Evolutionary conservation across 2,888 invertebrate species (phyloP).

Genomic region (Coleophora flavipennella): DNA sequence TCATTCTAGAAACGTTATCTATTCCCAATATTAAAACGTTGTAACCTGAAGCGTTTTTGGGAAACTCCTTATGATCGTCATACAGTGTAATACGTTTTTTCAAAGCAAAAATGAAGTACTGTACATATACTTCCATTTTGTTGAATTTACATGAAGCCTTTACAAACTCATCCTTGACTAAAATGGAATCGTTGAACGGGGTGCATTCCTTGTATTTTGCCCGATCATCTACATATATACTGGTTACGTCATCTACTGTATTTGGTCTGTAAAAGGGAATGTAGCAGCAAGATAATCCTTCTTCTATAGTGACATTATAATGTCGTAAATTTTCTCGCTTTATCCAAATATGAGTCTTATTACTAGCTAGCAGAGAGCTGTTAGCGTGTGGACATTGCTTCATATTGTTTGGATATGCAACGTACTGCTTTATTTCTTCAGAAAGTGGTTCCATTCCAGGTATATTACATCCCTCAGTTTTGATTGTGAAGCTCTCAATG

Average conservation of each 20-base stretch:
- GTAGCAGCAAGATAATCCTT: slow-evolving; percentile 71
- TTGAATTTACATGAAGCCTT: slow-evolving; percentile 71
- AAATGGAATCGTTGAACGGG: slow-evolving; percentile 41
- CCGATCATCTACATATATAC: slow-evolving; percentile 40
- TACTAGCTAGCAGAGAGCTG: slow-evolving; percentile 59
- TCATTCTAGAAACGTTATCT: slow-evolving; percentile 86
- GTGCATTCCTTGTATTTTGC: slow-evolving; percentile 52
- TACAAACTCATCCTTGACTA: slow-evolving; percentile 74
- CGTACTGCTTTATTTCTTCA: slow-evolving; percentile 63
- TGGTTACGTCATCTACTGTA: slow-evolving; percentile 36
- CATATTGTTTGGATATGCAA: slow-evolving; percentile 46
- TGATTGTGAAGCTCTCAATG: slow-evolving; percentile 44
- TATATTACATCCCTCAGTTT: slow-evolving; percentile 75
- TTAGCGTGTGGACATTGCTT: slow-evolving; percentile 51
- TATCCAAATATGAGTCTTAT: slow-evolving; percentile 66
- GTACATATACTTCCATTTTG: slow-evolving; percentile 64
- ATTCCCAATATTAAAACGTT: slow-evolving; percentile 85
- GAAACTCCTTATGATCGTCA: slow-evolving; percentile 6
- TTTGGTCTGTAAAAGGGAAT: slow-evolving; percentile 58
- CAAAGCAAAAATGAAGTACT: slow-evolving; percentile 76
- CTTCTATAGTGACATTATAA: slow-evolving; percentile 54
- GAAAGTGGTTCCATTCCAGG: slow-evolving; percentile 69
- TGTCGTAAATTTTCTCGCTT: slow-evolving; percentile 43
- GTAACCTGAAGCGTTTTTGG: slow-evolving; percentile 27
- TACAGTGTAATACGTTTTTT: slow-evolving; percentile 26